phyloP scores from a whole-genome alignment of 2,113 vertebrate species.

The Tetrax tetrax region DNA sequence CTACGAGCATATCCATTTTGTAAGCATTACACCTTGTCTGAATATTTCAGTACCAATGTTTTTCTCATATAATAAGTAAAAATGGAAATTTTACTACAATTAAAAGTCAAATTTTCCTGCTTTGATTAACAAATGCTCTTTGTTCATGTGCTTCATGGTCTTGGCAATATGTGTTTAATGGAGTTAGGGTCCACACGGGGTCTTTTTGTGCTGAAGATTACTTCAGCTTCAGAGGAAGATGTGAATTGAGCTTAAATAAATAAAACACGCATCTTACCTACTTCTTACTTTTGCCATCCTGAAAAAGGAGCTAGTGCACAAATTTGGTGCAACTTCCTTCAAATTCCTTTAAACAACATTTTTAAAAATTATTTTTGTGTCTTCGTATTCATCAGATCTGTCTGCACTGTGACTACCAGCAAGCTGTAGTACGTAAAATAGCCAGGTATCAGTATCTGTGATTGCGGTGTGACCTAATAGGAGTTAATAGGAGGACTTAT shows the following conservation, averaged over 20 bases:
- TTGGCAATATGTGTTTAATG: background rate
- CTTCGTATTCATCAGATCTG: background rate
- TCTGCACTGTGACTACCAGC: background rate
- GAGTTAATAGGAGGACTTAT: background rate
- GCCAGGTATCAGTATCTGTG: background rate
- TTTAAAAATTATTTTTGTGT: background rate
- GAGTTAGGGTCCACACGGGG: background rate
- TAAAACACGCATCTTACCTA: background rate
- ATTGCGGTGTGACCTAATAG: background rate
- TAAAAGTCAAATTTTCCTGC: background rate
- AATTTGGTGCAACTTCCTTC: background rate
- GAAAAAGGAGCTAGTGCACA: background rate
- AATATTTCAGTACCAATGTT: background rate
- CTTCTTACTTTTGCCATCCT: background rate
- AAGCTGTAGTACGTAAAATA: background rate
- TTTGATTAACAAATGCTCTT: background rate
- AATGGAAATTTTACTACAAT: background rate
- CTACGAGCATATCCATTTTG: background rate
- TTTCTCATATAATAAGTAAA: background rate
- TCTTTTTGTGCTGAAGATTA: background rate
- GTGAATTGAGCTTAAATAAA: background rate
- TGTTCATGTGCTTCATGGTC: background rate
- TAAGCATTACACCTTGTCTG: background rate
- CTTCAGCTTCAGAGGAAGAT: background rate
- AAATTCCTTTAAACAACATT: background rate